Base-by-base conservation (phyloP, 2,888 invertebrate genomes). In the Mythimna albipuncta region DNA sequence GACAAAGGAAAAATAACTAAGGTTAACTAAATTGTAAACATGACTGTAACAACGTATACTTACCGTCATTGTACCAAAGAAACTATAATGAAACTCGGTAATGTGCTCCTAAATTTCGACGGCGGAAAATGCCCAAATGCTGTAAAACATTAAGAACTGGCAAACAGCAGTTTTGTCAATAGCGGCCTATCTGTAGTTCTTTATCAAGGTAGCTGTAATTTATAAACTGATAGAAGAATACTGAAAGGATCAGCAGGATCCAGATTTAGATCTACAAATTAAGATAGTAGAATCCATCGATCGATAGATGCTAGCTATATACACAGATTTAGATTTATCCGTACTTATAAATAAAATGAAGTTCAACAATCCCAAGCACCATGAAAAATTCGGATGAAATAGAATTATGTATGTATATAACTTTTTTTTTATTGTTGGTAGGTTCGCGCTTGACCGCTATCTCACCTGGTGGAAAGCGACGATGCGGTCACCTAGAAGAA, bases 1-100 rank as follows among this genome's bases (percentile, higher is more conserved):
- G 19, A 61, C 67, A 63, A 66, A 69, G 66, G 59, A 52, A 63
- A 44, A 58, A 67, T 54, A 67, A 72, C 69, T 61, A 66, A 69
- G 63, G 62, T 59, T 50, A 57, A 77, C n/a, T 54, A 19, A 2
- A 41, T 21, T 52, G 13, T 16, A 59, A 58, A 75, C 66, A 63
- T 74, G 80, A 72, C 38, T 35, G 6, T 11, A 16, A 26, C 9
- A 64, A 72, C 52, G 44, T 72, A n/a, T 4, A 47, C 47, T 47
- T 1, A 47, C 47, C 47, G 47, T 47, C 47, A 16, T 47, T 6
- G 16, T 47, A 47, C 47, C 44, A 13, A 13, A 47, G 47, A 47
- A 47, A 47, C 47, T 6, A 64, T 32, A 13, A 16, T n/a, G 2
- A 26, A 16, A 69, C 1, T 38, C 7, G n/a, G 10, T 38, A 2